Evolutionary conservation across 2,888 invertebrate species (phyloP).

Genomic region (Harmothoe impar): DNA sequence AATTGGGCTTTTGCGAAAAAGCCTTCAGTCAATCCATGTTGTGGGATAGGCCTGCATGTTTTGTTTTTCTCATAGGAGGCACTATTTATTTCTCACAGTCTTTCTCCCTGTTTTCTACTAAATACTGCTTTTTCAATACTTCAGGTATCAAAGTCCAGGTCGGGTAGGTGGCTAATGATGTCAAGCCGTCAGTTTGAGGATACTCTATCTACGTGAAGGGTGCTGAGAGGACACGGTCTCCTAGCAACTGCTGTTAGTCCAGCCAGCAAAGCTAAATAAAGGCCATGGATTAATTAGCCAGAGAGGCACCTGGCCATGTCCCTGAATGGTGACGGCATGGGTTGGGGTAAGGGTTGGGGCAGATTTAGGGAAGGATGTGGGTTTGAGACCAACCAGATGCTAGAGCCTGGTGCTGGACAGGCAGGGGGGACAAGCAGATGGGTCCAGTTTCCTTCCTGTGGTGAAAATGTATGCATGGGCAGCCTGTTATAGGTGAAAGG

Average conservation of each 20-base stretch:
- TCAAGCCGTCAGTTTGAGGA: neutral
- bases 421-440: constrained; percentile 4
- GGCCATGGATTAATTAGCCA: constrained; percentile 8
- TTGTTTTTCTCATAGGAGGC: too few relatives aligned
- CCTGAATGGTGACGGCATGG: neutral
- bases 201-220: neutral
- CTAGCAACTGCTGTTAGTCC: constrained; percentile 15
- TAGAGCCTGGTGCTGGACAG: neutral
- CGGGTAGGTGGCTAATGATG: neutral
- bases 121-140: too few relatives aligned
- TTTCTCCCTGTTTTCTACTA: too few relatives aligned
- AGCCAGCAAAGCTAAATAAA: constrained; percentile 5
- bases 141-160: constrained; percentile 4
- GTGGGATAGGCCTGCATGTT: too few relatives aligned
- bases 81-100: too few relatives aligned
- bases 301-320: neutral
- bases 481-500: too few relatives aligned
- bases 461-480: neutral
- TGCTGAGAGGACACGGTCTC: constrained; percentile 26
- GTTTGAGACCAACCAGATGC: neutral
- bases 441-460: neutral
- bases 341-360: neutral
- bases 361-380: neutral
- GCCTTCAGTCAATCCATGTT: too few relatives aligned
- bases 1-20: too few relatives aligned